Evolutionary conservation across 2,888 invertebrate genomes (phyloP).

Genomic region (Eurytoma adleriae): DNA sequence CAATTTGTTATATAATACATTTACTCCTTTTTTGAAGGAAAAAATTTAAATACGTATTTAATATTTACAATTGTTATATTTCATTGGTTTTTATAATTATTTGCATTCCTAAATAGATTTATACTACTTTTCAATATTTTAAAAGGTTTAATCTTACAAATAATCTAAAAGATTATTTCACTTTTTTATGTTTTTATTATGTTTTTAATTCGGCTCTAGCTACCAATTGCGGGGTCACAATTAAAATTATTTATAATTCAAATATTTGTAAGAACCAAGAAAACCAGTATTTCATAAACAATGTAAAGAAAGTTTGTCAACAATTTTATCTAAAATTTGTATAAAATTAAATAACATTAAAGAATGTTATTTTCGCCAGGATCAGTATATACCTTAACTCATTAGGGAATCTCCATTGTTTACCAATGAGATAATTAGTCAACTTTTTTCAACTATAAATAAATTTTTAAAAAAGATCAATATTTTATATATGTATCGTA

Average conservation of each 20-base stretch:
- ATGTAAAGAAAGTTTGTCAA: neutral
- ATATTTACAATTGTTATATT: too few species aligned
- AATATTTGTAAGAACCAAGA: neutral
- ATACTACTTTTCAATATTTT: too few species aligned
- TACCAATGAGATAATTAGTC: slow-evolving; percentile 32
- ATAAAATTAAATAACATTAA: neutral
- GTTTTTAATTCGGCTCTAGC: too few species aligned
- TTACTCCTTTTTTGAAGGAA: neutral
- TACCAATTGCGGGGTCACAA: too few species aligned
- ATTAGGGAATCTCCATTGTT: slow-evolving; percentile 40
- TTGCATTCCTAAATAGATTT: too few species aligned
- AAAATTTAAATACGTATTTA: neutral
- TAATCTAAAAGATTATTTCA: too few species aligned
- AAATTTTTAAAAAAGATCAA: slow-evolving; percentile 25
- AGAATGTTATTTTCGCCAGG: slow-evolving; percentile 23
- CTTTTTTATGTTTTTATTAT: too few species aligned
- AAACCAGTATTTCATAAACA: neutral
- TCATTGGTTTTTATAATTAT: too few species aligned
- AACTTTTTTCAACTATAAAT: slow-evolving; percentile 23
- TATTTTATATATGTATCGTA: slow-evolving; percentile 16
- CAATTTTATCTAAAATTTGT: neutral
- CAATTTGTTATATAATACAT: neutral
- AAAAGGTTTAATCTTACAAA: too few species aligned
- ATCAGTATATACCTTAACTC: slow-evolving; percentile 23
- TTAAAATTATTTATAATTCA: neutral